Percentiles rank a stretch among this genome's conserved stretches.
Evolutionary conservation across 1,140 invertebrate genomes (phyloP).

Genomic region (Drosophila fuyamai): DNA sequence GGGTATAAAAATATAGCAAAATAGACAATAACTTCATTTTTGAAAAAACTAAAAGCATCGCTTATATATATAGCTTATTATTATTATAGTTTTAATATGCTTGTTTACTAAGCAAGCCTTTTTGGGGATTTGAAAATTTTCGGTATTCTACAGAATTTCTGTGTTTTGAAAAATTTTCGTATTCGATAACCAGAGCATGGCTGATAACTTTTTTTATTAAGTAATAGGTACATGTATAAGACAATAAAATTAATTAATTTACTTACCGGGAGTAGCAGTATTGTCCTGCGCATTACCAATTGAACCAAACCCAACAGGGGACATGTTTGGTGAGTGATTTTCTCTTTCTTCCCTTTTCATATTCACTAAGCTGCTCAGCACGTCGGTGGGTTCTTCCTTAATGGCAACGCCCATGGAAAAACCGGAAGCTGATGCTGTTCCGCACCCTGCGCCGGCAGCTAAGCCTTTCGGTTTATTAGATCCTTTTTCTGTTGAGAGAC

Average conservation of each 20-base stretch:
- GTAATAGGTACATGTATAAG: background rate
- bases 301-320: constrained; percentile 73
- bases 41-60: too few relatives aligned
- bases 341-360: constrained; percentile 78
- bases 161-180: too few relatives aligned
- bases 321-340: constrained; percentile 66
- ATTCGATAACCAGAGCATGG: background rate
- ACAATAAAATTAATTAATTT: background rate
- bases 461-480: constrained; percentile 27
- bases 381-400: constrained; percentile 66
- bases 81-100: too few relatives aligned
- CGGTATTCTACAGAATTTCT: too few relatives aligned
- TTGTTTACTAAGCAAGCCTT: too few relatives aligned
- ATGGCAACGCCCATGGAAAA: constrained; percentile 13
- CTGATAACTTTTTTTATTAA: background rate
- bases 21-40: too few relatives aligned
- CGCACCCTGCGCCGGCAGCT: constrained; percentile 6
- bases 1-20: too few relatives aligned
- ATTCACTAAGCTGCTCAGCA: constrained; percentile 61
- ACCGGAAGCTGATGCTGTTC: constrained; percentile 2
- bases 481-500: constrained; percentile 10
- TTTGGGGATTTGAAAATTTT: too few relatives aligned
- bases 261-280: constrained; percentile 49
- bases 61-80: too few relatives aligned
- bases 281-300: constrained; percentile 44